Base-by-base conservation (phyloP, 2,797 vertebrate genomes). In the Pangasius krempfi region DNA sequence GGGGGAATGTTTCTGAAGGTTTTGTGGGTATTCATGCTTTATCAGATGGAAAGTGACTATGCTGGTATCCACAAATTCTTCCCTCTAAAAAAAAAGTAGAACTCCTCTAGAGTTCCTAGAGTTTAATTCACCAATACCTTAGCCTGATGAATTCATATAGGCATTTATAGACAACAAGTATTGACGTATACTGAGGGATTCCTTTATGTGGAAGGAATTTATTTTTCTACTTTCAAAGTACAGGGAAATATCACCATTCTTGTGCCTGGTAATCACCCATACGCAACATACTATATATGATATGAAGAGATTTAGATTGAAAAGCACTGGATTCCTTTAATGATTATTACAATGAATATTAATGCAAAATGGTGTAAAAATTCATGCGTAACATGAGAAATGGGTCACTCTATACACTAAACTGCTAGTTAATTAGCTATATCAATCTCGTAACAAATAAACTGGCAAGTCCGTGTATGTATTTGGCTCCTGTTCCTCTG, bases 361-460 rank as follows among this genome's bases (percentile, higher is more conserved):
- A n/a, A 62, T 62, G 6, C 10, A n/a, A 58, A 58, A 58, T 58
- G 54, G 1, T 81, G 8, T 40, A 25, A 84, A 50, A 37, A 18
- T 25, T 18, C 1, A 22, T 68, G 60, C 13, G 18, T 30, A 50
- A 22, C 14, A 20, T 50, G 25, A 50, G 20, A 20, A 50, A 64
- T 64, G 7, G 8, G 62, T 50, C 2, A n/a, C 14, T 33, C 44
- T 84, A 20, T 52, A 52, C 27, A 22, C 44, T 68, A 84, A 50
- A 52, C 44, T 30, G 58, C 37, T 37, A 44, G 80, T 62, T 82
- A 82, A 82, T 82, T 27, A 44, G 37, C 37, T n/a, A 82, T 44
- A 80, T 58, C 30, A 82, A 82, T 82, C 56, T 82, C 44, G 58
- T 27, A 82, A 82, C 37, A 44, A 82, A 18, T 62, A 82, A 44